Conservation (phyloP, 2,113 vertebrate species). For the Marmota monax region DNA sequence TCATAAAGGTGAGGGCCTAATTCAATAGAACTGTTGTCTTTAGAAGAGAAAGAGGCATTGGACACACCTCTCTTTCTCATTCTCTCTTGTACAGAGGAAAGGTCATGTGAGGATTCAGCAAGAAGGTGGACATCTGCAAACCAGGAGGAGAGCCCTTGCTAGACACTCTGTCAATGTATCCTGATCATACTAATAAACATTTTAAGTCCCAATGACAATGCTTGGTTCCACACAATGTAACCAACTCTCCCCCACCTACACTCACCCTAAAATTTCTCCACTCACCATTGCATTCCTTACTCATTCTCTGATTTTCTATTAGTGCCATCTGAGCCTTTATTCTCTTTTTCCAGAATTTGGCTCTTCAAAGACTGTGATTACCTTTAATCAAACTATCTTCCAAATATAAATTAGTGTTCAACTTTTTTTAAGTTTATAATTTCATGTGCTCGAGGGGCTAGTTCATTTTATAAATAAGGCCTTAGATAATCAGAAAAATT, state of each 20-base stretch:
- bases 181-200: not conserved
- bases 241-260: fast-evolving
- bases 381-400: conserved; percentile 46
- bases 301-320: conserved; percentile 13
- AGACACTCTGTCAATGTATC: not conserved
- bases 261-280: not conserved
- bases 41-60: not conserved
- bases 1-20: not conserved
- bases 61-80: not conserved
- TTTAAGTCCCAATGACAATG: not conserved
- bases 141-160: not conserved
- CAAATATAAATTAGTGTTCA: conserved; percentile 59
- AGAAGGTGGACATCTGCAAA: not conserved
- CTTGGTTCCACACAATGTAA: not conserved
- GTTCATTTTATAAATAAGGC: conserved; percentile 51
- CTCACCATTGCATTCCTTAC: not conserved
- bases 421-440: conserved; percentile 47
- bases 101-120: not conserved
- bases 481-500: conserved; percentile 7
- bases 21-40: not conserved
- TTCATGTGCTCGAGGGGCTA: conserved; percentile 13
- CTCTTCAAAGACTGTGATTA: conserved; percentile 53
- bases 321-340: conserved; percentile 1
- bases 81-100: not conserved
- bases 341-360: conserved; percentile 22